A percentile compares a stretch with the other conserved stretches of the same genome.
phyloP scores from a whole-genome alignment of 53 echinoderm and acorn worm species.

The Hippasteria phrygiana region DNA sequence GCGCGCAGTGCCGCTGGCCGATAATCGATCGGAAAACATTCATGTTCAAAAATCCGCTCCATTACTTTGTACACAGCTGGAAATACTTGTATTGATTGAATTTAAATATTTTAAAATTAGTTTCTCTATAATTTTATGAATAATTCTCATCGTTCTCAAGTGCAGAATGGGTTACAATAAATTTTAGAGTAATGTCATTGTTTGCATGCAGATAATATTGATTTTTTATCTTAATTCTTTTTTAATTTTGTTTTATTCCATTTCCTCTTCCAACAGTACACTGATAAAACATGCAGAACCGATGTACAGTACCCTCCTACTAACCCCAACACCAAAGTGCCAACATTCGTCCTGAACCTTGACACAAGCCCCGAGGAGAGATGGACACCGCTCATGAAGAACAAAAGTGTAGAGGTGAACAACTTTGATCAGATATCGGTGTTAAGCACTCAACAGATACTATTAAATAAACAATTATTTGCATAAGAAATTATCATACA shows the following conservation, averaged over 20 bases:
- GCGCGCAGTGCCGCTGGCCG: no score
- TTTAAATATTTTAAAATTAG: no score
- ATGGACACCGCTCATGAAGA: conserved; percentile 80
- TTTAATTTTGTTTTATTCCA: background rate
- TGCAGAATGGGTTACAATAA: no score
- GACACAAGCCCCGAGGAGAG: conserved; percentile 78
- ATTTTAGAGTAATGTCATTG: no score
- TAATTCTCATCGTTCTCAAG: no score
- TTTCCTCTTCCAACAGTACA: conserved; percentile 60
- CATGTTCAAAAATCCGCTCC: no score
- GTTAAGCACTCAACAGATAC: background rate
- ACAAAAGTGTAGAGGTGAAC: conserved; percentile 77
- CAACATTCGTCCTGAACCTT: conserved; percentile 80
- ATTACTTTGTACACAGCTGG: no score
- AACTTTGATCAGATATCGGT: background rate
- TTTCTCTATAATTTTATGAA: no score
- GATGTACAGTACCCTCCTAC: conserved; percentile 81
- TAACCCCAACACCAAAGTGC: conserved; percentile 47
- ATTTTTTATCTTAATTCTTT: background rate
- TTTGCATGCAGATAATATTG: no score
- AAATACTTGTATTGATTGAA: no score
- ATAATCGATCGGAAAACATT: no score
- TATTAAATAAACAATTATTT: no score
- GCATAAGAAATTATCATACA: background rate
- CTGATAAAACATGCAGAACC: conserved; percentile 77